Percentiles rank a stretch among this genome's conserved stretches.
Conservation (phyloP, 2,113 vertebrate species). For the Dipodomys spectabilis region DNA sequence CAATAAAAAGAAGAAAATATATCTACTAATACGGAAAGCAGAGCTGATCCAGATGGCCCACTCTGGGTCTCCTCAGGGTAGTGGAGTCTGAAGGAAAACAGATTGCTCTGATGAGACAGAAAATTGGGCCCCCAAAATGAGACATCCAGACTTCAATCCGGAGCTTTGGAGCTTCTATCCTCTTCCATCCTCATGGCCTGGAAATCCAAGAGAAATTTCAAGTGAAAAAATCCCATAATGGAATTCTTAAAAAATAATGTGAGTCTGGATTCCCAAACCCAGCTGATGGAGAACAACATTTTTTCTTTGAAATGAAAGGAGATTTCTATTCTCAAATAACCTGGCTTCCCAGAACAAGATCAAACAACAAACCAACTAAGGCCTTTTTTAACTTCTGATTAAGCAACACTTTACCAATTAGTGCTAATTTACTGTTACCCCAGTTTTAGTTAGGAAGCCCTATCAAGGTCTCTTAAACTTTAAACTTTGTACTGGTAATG, state of each 20-base stretch:
- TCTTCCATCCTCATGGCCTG: background rate
- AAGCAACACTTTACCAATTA: background rate
- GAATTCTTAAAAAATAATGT: too few species aligned
- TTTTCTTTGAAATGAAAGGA: background rate
- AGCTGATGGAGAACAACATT: background rate
- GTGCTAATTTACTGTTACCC: background rate
- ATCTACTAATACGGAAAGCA: background rate
- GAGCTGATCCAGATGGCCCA: background rate
- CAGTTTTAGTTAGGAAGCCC: conserved; percentile 6
- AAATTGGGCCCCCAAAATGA: rapidly evolving
- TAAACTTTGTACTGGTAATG: background rate
- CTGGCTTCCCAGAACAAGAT: background rate
- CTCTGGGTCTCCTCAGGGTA: background rate
- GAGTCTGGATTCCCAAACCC: background rate
- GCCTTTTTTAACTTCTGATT: background rate
- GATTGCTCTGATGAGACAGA: background rate
- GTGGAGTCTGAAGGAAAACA: background rate
- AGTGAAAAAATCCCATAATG: background rate
- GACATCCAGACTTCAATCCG: background rate
- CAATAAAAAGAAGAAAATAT: background rate
- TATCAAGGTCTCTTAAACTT: background rate
- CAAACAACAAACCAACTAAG: background rate
- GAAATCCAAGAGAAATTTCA: background rate
- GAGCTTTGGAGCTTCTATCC: too few species aligned
- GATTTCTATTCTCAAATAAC: background rate